Percentiles rank a stretch among this genome's conserved stretches.
Evolutionary conservation across 2,888 invertebrate genomes (phyloP).

Genomic region (Gonocerus acuteangulatus): DNA sequence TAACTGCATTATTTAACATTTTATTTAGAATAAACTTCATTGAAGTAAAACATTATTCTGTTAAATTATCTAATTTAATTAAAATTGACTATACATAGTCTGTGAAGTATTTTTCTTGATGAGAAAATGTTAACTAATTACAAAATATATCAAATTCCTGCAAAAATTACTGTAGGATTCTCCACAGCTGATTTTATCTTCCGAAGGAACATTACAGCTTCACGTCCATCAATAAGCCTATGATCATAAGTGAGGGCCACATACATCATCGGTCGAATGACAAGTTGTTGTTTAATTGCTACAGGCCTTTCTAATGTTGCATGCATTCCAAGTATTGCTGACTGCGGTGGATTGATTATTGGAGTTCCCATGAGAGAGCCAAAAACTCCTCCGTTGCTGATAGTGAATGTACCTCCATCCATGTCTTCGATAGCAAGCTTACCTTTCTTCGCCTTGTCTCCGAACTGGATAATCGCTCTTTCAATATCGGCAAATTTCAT

Average conservation of each 20-base stretch:
- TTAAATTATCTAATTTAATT: too few relatives aligned
- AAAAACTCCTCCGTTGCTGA: slow-evolving; percentile 98
- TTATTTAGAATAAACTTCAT: too few relatives aligned
- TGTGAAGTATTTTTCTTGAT: too few relatives aligned
- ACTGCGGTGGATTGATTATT: slow-evolving; percentile 98
- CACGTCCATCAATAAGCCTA: slow-evolving; percentile 95
- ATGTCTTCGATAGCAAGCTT: slow-evolving; percentile 93
- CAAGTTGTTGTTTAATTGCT: slow-evolving; percentile 91
- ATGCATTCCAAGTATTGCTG: slow-evolving; percentile 98
- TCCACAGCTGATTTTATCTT: slow-evolving; percentile 96
- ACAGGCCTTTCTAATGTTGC: slow-evolving; percentile 92
- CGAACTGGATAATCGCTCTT: slow-evolving; percentile 73
- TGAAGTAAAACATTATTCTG: too few relatives aligned
- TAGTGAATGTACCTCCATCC: slow-evolving; percentile 99
- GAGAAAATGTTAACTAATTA: too few relatives aligned
- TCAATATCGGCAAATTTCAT: slow-evolving; percentile 97
- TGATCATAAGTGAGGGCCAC: slow-evolving; percentile 98
- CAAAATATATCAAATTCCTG: slow-evolving; percentile 10
- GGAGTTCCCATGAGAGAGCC: slow-evolving; percentile 96
- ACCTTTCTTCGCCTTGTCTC: slow-evolving; percentile 84
- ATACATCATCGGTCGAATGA: slow-evolving; percentile 99
- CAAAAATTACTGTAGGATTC: slow-evolving; percentile 83
- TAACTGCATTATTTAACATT: too few relatives aligned
- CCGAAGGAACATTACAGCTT: slow-evolving; percentile 92
- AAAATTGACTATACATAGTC: too few relatives aligned